A percentile compares a stretch with the other conserved stretches of the same genome.
Conservation (phyloP, 2,797 vertebrate genomes). For the Microcaecilia unicolor region DNA sequence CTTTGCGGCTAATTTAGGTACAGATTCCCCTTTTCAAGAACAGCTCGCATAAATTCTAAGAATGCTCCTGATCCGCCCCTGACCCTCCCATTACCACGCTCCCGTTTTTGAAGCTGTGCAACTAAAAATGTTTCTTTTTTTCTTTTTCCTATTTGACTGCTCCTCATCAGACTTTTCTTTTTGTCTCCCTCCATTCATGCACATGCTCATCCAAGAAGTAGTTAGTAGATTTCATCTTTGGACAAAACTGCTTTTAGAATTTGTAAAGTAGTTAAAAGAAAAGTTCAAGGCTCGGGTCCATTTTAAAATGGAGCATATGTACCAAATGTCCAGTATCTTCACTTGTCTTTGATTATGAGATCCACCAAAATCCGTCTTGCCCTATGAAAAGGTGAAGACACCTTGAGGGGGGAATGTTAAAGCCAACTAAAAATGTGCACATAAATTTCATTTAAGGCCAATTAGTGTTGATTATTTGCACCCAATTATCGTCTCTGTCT, state of each 20-base stretch:
- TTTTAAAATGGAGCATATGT: constrained; percentile 73
- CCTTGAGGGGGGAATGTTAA: constrained; percentile 47
- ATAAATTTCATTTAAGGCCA: too few species aligned
- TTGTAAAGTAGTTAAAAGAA: constrained; percentile 73
- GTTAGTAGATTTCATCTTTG: constrained; percentile 77
- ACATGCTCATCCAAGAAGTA: constrained; percentile 87
- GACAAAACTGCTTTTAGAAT: constrained; percentile 82
- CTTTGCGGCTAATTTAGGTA: too few species aligned
- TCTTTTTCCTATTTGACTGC: constrained; percentile 77
- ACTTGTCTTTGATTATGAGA: constrained; percentile 72
- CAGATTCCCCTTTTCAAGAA: too few species aligned
- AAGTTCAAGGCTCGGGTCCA: constrained; percentile 72
- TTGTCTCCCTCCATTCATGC: constrained; percentile 67
- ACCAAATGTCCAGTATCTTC: constrained; percentile 71
- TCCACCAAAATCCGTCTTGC: constrained; percentile 65
- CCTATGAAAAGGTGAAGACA: constrained; percentile 76
- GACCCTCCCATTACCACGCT: too few species aligned
- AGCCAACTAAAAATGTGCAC: too few species aligned
- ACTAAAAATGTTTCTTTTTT: constrained; percentile 82
- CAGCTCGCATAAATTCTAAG: too few species aligned
- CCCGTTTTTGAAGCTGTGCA: too few species aligned
- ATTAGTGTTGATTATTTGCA: too few species aligned
- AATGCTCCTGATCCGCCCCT: too few species aligned
- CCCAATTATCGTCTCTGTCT: too few species aligned
- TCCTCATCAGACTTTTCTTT: constrained; percentile 63